These are phyloP conservation scores for Oncorhynchus kisutch DNA, from an alignment of 2,113 vertebrate species.

Conservation along the genomic window DNA sequence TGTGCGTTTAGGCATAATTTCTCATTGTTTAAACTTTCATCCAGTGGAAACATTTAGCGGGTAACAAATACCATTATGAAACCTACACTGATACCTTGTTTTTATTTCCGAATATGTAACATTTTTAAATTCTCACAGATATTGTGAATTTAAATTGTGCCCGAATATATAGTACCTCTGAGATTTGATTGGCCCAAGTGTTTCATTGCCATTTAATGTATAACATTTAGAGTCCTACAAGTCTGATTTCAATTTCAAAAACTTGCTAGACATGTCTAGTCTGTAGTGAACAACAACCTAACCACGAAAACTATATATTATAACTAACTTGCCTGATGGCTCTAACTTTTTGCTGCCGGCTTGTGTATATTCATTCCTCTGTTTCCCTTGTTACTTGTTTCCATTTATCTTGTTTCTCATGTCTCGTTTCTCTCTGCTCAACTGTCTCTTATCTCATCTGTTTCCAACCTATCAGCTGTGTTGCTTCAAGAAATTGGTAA, in stretches of 20 bases:
- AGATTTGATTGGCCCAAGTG: too few species aligned
- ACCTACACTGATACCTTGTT: too few species aligned
- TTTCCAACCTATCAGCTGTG: slow-evolving; percentile 46
- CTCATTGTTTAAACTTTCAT: neutral
- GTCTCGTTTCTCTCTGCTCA: neutral
- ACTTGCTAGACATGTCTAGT: too few species aligned
- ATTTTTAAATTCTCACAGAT: too few species aligned
- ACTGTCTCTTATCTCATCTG: slow-evolving; percentile 11
- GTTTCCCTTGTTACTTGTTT: neutral
- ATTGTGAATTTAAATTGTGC: too few species aligned
- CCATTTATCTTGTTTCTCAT: neutral
- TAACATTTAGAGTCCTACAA: too few species aligned
- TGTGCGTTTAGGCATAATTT: neutral
- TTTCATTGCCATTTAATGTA: too few species aligned
- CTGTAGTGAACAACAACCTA: too few species aligned
- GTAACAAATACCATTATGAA: too few species aligned
- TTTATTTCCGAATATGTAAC: too few species aligned
- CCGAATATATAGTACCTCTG: too few species aligned
- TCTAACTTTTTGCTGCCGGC: neutral
- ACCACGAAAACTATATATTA: neutral
- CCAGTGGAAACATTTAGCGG: neutral
- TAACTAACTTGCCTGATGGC: neutral
- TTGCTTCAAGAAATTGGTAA: slow-evolving; percentile 60
- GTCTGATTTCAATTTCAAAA: too few species aligned
- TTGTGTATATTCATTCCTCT: slow-evolving; percentile 26